Percentiles rank a stretch among this genome's conserved stretches.
Evolutionary conservation across 1,140 invertebrate genomes (phyloP).

Genomic region (Drosophila grimshawi): DNA sequence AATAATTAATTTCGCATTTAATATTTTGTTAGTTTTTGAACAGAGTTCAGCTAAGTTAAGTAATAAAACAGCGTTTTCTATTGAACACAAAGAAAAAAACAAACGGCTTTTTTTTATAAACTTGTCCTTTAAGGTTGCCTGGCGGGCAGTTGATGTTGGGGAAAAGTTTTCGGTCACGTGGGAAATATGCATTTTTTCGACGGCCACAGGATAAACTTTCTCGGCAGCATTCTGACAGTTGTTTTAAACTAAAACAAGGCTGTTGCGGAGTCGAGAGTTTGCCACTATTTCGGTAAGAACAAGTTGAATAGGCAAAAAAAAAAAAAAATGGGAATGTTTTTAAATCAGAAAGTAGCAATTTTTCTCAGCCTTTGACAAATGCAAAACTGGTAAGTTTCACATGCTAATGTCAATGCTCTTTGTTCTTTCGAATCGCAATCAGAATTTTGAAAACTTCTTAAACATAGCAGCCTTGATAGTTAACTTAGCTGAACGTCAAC

Average conservation of each 20-base stretch:
- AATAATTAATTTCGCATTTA: background rate
- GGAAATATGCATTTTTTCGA: slow-evolving; percentile 58
- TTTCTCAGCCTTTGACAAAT: background rate
- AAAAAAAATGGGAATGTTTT: background rate
- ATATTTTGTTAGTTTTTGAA: background rate
- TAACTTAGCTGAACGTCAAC: background rate
- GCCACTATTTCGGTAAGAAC: background rate
- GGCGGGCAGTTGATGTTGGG: slow-evolving; percentile 25
- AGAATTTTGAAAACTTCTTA: background rate
- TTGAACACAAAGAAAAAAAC: slow-evolving; percentile 20
- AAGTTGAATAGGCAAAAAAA: background rate
- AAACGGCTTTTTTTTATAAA: slow-evolving; percentile 44
- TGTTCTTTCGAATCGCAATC: no score
- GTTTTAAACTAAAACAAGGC: slow-evolving; percentile 11
- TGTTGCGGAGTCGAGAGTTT: background rate
- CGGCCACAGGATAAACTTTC: slow-evolving; percentile 22
- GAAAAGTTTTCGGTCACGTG: slow-evolving; percentile 52
- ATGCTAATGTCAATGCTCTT: no score
- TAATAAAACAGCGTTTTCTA: slow-evolving; percentile 18
- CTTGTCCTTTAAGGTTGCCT: slow-evolving; percentile 15
- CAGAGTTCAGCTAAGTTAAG: background rate
- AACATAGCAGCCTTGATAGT: slow-evolving; percentile 16
- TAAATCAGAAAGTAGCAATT: background rate
- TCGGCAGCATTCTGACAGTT: slow-evolving; percentile 7
- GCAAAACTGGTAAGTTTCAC: no score